A percentile compares a stretch with the other conserved stretches of the same genome.
Conservation (phyloP, 2,113 vertebrate genomes). For the Gobiocypris rarus region DNA sequence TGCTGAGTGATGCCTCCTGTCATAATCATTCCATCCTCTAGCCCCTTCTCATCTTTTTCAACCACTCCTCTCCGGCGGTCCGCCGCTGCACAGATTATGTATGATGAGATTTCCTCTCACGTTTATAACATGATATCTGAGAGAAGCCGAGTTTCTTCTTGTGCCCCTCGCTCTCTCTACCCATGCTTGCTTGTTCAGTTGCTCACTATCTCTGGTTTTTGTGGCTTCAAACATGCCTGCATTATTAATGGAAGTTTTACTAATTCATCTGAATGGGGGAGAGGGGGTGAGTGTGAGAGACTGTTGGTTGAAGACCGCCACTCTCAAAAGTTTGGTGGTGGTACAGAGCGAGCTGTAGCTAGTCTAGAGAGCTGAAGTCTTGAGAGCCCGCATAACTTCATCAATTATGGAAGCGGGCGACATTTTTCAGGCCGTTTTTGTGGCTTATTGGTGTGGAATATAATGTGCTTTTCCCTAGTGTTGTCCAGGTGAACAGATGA, state of each 20-base stretch:
- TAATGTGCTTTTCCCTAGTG: constrained; percentile 30
- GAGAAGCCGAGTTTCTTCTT: constrained; percentile 48
- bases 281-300: constrained; percentile 20
- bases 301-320: constrained; percentile 33
- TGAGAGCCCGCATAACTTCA: constrained; percentile 42
- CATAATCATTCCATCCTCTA: constrained; percentile 60
- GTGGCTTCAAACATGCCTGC: constrained; percentile 62
- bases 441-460: constrained; percentile 43
- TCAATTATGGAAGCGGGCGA: constrained; percentile 59
- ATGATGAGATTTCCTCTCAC: constrained; percentile 62
- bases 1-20: constrained; percentile 67
- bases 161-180: constrained; percentile 12
- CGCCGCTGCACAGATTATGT: constrained; percentile 48
- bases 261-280: constrained; percentile 61
- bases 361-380: constrained; percentile 36
- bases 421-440: constrained; percentile 50
- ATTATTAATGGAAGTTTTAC: constrained; percentile 66
- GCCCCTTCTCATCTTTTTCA: constrained; percentile 48
- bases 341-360: constrained; percentile 36
- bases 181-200: constrained; percentile 43
- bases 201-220: constrained; percentile 57
- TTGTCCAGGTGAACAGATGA: constrained; percentile 44
- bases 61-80: constrained; percentile 47
- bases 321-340: constrained; percentile 47
- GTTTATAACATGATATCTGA: constrained; percentile 60